Conservation (phyloP, 2,113 vertebrate species). For the Willisornis vidua region DNA sequence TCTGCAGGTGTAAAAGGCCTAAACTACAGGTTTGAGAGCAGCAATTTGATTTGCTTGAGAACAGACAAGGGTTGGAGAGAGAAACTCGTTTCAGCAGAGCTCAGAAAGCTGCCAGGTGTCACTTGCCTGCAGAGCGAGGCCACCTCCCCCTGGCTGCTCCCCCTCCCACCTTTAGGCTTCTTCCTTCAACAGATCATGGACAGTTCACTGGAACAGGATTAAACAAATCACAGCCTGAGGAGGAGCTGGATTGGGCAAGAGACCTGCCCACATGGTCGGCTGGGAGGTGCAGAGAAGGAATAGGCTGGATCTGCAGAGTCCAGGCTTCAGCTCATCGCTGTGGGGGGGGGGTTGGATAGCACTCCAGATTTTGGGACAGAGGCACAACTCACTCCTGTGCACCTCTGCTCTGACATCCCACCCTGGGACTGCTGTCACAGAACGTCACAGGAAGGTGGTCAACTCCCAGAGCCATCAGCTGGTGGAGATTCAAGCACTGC, state of each 20-base stretch:
- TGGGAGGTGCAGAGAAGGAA: not conserved
- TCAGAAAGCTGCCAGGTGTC: not conserved
- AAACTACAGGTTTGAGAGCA: not conserved
- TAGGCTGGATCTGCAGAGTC: not conserved
- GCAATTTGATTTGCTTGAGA: not conserved
- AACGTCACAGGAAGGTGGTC: not conserved
- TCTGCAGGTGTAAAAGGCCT: not conserved
- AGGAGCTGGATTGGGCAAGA: not conserved
- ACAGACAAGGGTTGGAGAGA: not conserved
- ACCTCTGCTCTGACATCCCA: not conserved
- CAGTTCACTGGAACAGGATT: not conserved
- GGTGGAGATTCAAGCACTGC: not conserved
- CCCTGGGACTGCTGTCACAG: not conserved
- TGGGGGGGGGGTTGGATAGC: fast-evolving
- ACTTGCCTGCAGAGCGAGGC: not conserved
- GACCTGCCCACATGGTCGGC: not conserved
- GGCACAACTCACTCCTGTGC: not conserved
- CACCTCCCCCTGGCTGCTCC: not conserved
- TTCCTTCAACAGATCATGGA: not conserved
- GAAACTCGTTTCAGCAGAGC: not conserved
- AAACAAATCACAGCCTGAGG: not conserved
- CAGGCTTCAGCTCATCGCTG: not conserved
- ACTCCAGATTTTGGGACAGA: fast-evolving
- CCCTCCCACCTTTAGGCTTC: not conserved
- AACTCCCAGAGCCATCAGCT: not conserved